Evolutionary conservation across 2,888 invertebrate species (phyloP).

Genomic region (Tenodera sinensis): DNA sequence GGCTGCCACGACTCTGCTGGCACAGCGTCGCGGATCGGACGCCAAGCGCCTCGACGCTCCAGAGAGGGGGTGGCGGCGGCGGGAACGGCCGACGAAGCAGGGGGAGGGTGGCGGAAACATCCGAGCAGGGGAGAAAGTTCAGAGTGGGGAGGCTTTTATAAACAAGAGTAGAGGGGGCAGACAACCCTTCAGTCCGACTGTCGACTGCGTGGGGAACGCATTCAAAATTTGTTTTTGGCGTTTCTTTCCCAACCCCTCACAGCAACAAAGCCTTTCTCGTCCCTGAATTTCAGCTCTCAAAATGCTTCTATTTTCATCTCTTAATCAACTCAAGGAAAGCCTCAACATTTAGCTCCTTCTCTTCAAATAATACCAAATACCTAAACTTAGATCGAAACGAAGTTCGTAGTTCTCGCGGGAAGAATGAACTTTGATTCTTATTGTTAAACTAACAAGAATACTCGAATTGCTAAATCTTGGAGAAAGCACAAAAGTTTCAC

Average conservation of each 20-base stretch:
- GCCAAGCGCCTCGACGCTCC: background rate
- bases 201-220: background rate
- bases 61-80: background rate
- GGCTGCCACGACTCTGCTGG: conserved; percentile 31
- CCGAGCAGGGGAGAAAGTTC: background rate
- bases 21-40: background rate
- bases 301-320: background rate
- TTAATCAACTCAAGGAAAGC: background rate
- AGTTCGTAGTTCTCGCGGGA: too few relatives aligned
- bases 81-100: background rate
- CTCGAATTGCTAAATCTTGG: too few relatives aligned
- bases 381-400: too few relatives aligned
- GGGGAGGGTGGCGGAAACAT: background rate
- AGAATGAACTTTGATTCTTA: too few relatives aligned
- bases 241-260: background rate
- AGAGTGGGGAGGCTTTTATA: background rate
- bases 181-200: background rate
- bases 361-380: too few relatives aligned
- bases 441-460: too few relatives aligned
- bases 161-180: background rate
- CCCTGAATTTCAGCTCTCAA: background rate
- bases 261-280: background rate
- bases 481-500: too few relatives aligned
- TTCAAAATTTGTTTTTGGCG: background rate
- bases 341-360: background rate